Percentiles rank a stretch among this genome's conserved stretches.
Evolutionary conservation across 2,113 vertebrate genomes (phyloP).

Genomic region (Epinephelus cyanopodus): DNA sequence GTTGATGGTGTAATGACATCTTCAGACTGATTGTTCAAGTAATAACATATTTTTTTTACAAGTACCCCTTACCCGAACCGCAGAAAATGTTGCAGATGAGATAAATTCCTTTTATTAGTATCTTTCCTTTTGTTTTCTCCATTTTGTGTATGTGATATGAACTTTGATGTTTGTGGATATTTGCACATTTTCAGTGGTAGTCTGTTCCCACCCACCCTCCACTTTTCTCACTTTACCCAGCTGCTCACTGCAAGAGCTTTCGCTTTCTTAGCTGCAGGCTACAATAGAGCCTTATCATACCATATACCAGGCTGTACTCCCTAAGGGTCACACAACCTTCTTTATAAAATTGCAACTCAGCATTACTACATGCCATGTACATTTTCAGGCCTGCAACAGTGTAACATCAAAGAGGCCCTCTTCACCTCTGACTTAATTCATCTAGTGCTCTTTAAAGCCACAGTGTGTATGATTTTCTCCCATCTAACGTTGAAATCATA

Average conservation of each 20-base stretch:
- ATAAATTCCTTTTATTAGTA: background rate
- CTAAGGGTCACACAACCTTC: conserved; percentile 47
- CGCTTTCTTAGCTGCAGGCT: conserved; percentile 63
- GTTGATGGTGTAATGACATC: background rate
- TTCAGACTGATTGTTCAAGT: background rate
- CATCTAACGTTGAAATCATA: no score
- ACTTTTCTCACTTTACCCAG: conserved; percentile 16
- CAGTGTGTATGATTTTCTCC: no score
- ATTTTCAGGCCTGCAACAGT: conserved; percentile 61
- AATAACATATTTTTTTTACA: background rate
- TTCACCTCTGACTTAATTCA: conserved; percentile 52
- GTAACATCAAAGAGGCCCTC: conserved; percentile 62
- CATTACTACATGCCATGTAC: conserved; percentile 41
- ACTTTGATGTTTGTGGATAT: background rate
- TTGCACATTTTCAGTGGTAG: conserved; percentile 27
- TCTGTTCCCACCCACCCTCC: conserved; percentile 31
- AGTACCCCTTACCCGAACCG: background rate
- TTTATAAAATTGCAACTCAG: conserved; percentile 61
- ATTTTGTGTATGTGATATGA: conserved; percentile 10
- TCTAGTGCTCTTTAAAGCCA: conserved; percentile 12
- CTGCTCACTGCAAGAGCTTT: conserved; percentile 1
- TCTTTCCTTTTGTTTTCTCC: background rate
- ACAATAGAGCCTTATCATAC: conserved; percentile 52
- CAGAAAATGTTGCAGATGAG: background rate
- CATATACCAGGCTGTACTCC: conserved; percentile 47